Conservation (phyloP, 2,888 invertebrate species). For the Calliopum simillimum region DNA sequence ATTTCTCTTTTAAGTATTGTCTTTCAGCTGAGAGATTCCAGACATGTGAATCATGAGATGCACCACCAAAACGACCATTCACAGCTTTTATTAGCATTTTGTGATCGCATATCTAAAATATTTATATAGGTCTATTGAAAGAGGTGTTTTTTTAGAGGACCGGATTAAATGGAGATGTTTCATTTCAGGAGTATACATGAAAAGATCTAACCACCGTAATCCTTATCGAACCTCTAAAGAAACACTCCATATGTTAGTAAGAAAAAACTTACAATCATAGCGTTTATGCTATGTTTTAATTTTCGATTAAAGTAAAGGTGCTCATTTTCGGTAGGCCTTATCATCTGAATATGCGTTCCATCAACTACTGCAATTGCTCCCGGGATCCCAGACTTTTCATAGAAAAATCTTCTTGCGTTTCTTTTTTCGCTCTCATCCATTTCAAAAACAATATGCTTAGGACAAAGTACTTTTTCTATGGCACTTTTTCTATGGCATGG, state of each 20-base stretch:
- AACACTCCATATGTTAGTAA: too few relatives aligned
- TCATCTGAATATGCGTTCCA: constrained; percentile 3
- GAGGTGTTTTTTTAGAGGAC: too few relatives aligned
- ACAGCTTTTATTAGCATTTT: too few relatives aligned
- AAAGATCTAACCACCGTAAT: too few relatives aligned
- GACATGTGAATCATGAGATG: constrained; percentile 1
- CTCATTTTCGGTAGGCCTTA: neutral
- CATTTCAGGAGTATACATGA: too few relatives aligned
- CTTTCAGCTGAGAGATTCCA: constrained; percentile 21
- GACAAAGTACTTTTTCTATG: constrained; percentile 3
- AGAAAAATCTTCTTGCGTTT: neutral
- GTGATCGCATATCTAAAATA: too few relatives aligned
- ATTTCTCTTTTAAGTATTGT: neutral
- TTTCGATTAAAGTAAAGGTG: constrained; percentile 15
- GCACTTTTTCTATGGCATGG: neutral
- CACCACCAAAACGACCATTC: too few relatives aligned
- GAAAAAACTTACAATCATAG: too few relatives aligned
- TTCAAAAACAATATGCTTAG: neutral
- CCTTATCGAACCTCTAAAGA: too few relatives aligned
- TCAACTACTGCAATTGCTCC: constrained; percentile 1
- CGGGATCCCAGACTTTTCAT: neutral
- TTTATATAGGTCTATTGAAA: too few relatives aligned
- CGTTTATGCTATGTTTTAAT: constrained; percentile 8
- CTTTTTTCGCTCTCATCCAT: neutral
- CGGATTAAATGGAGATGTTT: too few relatives aligned